Percentiles rank a stretch among this genome's conserved stretches.
These are phyloP conservation scores for Psilopsiagon aurifrons DNA, from an alignment of 2,113 vertebrate species.

Conservation along the genomic window DNA sequence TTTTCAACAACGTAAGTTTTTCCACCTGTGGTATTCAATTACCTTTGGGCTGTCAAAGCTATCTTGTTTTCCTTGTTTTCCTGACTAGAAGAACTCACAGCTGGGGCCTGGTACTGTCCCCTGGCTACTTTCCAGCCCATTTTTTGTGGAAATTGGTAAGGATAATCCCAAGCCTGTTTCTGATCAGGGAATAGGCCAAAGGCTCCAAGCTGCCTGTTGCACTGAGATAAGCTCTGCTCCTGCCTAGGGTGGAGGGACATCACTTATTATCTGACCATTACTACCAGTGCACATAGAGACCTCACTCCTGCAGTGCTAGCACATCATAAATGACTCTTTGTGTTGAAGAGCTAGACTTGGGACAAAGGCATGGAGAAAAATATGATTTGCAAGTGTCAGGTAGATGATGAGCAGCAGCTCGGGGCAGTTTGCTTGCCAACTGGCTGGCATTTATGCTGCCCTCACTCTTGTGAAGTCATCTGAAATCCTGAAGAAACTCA, in stretches of 20 bases:
- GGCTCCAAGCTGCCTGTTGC: background rate
- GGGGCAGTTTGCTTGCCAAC: background rate
- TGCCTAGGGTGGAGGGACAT: background rate
- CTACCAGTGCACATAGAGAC: background rate
- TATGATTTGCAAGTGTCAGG: background rate
- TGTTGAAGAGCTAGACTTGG: background rate
- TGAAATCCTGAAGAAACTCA: background rate
- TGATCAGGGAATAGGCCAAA: background rate
- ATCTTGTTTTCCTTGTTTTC: background rate
- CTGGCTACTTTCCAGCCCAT: background rate
- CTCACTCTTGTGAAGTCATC: background rate
- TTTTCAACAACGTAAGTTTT: background rate
- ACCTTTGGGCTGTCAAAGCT: background rate
- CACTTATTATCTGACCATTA: background rate
- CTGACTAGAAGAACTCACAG: background rate
- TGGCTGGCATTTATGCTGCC: background rate
- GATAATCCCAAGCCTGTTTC: background rate
- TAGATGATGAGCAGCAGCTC: background rate
- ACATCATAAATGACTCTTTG: background rate
- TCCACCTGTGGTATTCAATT: rapidly evolving
- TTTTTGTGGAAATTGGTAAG: background rate
- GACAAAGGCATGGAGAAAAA: background rate
- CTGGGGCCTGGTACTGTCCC: background rate
- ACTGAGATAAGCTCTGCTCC: background rate
- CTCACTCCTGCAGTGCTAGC: rapidly evolving